phyloP scores from a whole-genome alignment of 2,113 vertebrate genomes.

The Saiga tatarica region DNA sequence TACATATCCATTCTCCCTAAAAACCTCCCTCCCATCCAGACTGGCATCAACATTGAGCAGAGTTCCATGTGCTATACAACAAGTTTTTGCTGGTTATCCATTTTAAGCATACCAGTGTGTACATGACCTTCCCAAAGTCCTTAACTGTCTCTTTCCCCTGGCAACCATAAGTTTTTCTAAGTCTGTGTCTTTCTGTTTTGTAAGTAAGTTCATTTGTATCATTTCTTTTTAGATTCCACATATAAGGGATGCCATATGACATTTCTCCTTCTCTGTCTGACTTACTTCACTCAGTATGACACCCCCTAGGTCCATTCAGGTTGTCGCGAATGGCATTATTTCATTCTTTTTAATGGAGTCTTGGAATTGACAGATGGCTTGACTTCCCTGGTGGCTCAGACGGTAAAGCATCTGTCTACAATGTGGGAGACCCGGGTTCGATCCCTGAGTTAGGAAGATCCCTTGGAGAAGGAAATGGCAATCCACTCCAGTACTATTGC shows the following conservation, averaged over 20 bases:
- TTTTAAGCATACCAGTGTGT: not conserved
- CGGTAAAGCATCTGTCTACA: too few species aligned
- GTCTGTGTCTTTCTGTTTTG: not conserved
- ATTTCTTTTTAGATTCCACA: not conserved
- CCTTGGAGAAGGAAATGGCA: too few species aligned
- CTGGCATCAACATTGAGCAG: not conserved
- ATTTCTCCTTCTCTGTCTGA: not conserved
- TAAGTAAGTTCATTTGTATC: not conserved
- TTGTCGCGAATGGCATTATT: accelerated
- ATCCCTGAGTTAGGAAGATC: too few species aligned
- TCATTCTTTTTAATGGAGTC: not conserved
- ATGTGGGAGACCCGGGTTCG: too few species aligned
- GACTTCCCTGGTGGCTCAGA: too few species aligned
- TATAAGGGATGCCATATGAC: not conserved
- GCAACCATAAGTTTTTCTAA: not conserved
- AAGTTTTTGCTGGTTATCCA: not conserved
- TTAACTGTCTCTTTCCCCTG: not conserved
- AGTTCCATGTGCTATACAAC: not conserved
- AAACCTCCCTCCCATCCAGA: not conserved
- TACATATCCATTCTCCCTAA: not conserved
- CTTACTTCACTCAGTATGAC: not conserved
- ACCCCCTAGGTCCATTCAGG: not conserved
- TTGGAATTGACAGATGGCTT: not conserved
- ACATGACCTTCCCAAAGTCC: not conserved
- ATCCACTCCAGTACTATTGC: too few species aligned